phyloP scores from a whole-genome alignment of 2,888 invertebrate species.

The Drosophila imparisetae region DNA sequence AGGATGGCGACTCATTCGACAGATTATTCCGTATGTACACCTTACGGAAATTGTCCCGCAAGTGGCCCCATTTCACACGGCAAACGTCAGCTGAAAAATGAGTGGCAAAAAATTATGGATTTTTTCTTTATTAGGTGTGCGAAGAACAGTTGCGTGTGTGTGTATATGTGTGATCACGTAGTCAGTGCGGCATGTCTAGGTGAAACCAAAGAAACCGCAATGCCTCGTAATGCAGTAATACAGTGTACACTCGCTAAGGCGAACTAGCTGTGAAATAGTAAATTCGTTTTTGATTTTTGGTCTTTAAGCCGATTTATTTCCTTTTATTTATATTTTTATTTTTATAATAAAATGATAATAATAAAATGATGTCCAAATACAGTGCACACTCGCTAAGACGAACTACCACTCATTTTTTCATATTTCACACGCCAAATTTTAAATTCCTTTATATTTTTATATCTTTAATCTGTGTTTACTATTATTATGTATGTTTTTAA shows the following conservation, averaged over 20 bases:
- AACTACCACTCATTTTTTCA: neutral
- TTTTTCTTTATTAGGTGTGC: neutral
- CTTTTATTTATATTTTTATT: neutral
- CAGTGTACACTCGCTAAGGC: constrained; percentile 13
- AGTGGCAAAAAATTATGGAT: neutral
- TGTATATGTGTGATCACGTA: neutral
- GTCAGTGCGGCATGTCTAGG: neutral
- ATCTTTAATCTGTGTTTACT: neutral
- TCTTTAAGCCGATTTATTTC: too few species aligned
- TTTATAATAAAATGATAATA: neutral
- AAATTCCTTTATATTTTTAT: too few species aligned
- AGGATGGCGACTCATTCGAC: constrained; percentile 77
- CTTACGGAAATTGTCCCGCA: constrained; percentile 80
- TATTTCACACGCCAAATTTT: neutral
- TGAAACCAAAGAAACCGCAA: constrained; percentile 46
- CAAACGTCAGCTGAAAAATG: constrained; percentile 71
- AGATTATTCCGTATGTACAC: constrained; percentile 79
- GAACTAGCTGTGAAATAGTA: neutral
- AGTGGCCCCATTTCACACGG: constrained; percentile 80
- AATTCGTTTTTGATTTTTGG: neutral
- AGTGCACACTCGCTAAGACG: neutral
- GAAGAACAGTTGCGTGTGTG: constrained; percentile 8
- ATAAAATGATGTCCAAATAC: neutral
- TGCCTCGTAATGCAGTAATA: constrained; percentile 9
- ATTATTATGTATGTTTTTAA: too few species aligned